A percentile compares a stretch with the other conserved stretches of the same genome.
phyloP scores from a whole-genome alignment of 2,797 vertebrate species.

The Melanotaenia trifasciata region DNA sequence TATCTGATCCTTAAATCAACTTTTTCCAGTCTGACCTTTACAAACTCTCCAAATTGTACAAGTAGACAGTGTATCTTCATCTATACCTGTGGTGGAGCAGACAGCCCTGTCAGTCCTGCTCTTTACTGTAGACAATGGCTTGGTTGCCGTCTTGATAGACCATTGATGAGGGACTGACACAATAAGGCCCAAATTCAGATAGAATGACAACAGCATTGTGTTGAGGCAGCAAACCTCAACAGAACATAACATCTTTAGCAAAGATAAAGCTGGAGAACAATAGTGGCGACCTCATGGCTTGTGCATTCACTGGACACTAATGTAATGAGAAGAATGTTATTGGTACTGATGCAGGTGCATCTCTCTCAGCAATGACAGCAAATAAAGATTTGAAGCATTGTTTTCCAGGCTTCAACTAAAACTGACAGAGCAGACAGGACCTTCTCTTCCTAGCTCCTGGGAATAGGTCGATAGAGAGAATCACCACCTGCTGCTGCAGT shows the following conservation, averaged over 20 bases:
- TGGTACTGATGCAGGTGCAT: conserved; percentile 56
- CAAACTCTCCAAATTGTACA: conserved; percentile 38
- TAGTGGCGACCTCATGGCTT: conserved; percentile 33
- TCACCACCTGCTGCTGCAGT: conserved; percentile 55
- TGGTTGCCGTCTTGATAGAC: conserved; percentile 42
- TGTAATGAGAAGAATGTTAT: conserved; percentile 53
- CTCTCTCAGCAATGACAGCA: conserved; percentile 37
- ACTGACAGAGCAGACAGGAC: conserved; percentile 44
- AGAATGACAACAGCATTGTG: conserved; percentile 45
- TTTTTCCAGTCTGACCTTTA: conserved; percentile 69
- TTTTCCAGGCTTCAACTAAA: conserved; percentile 30
- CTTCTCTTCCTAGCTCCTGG: conserved; percentile 38
- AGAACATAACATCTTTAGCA: conserved; percentile 61
- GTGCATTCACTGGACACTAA: conserved; percentile 49
- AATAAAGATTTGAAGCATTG: conserved; percentile 49
- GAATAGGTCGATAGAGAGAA: conserved; percentile 53
- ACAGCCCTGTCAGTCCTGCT: conserved; percentile 57
- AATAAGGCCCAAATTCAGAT: conserved; percentile 51
- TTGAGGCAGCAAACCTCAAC: conserved; percentile 39
- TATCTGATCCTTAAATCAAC: conserved; percentile 49
- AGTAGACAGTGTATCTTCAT: conserved; percentile 61
- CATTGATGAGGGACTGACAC: conserved; percentile 30
- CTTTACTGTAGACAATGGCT: conserved; percentile 63
- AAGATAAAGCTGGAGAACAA: conserved; percentile 59
- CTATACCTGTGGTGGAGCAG: conserved; percentile 46